A percentile compares a stretch with the other conserved stretches of the same genome.
Evolutionary conservation across 2,797 vertebrate species (phyloP).

Genomic region (Huso huso): DNA sequence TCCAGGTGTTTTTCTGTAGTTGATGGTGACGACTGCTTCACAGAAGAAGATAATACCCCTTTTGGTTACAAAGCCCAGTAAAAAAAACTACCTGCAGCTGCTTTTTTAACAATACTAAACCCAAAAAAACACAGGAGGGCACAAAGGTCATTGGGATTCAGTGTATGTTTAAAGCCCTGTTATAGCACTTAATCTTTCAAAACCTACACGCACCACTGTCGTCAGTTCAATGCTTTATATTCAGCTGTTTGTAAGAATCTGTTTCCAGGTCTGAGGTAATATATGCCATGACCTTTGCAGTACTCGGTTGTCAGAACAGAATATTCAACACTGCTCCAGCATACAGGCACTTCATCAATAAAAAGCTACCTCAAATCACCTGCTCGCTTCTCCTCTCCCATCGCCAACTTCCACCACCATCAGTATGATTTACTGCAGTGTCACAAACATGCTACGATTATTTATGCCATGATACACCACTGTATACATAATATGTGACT

Average conservation of each 20-base stretch:
- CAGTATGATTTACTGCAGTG: constrained; percentile 14
- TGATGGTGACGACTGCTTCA: no score
- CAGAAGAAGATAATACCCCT: no score
- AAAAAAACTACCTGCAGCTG: no score
- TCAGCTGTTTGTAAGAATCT: neutral
- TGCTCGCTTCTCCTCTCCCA: constrained; percentile 10
- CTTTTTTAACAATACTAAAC: no score
- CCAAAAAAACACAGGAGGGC: no score
- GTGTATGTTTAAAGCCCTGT: neutral
- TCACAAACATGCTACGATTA: neutral
- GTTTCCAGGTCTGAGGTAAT: constrained; percentile 7
- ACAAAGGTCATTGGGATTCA: neutral
- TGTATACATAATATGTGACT: neutral
- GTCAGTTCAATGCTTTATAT: neutral
- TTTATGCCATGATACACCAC: constrained; percentile 7
- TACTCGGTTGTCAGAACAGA: constrained; percentile 9
- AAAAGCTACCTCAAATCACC: neutral
- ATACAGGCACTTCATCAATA: constrained; percentile 21
- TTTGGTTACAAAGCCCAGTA: no score
- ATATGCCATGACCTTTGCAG: constrained; percentile 18
- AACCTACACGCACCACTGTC: neutral
- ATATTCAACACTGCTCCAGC: constrained; percentile 7
- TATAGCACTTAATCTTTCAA: neutral
- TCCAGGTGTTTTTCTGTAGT: no score
- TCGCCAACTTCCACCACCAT: constrained; percentile 4